Conservation (phyloP, 2,797 vertebrate genomes). For the Champsocephalus esox region DNA sequence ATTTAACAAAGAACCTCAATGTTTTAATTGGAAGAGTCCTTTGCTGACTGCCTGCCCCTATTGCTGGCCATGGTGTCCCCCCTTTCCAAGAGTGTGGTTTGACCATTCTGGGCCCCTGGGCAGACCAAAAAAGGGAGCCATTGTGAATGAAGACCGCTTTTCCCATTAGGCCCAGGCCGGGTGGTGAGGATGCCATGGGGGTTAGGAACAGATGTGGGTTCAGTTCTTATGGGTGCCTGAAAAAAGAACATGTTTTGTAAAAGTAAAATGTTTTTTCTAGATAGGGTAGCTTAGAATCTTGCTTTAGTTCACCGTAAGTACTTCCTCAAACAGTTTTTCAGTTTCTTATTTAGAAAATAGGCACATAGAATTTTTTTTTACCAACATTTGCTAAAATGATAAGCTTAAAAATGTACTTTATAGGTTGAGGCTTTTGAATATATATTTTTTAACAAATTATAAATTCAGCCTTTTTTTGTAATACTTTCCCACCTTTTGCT, state of each 20-base stretch:
- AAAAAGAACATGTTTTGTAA: slow-evolving; percentile 82
- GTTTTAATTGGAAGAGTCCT: slow-evolving; percentile 99
- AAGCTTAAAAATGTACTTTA: slow-evolving; percentile 36
- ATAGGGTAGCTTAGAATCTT: slow-evolving; percentile 84
- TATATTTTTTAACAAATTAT: slow-evolving; percentile 30
- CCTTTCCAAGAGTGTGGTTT: slow-evolving; percentile 97
- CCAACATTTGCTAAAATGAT: slow-evolving; percentile 31
- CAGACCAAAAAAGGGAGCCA: slow-evolving; percentile 97
- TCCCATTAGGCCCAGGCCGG: slow-evolving; percentile 95
- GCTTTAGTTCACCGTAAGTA: slow-evolving; percentile 91
- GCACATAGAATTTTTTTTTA: slow-evolving; percentile 36
- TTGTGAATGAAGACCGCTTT: slow-evolving; percentile 95
- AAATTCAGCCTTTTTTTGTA: not conserved
- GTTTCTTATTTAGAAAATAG: slow-evolving; percentile 39
- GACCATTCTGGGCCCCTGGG: slow-evolving; percentile 97
- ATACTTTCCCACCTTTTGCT: slow-evolving; percentile 50
- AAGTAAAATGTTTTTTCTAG: slow-evolving; percentile 86
- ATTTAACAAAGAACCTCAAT: slow-evolving; percentile 97
- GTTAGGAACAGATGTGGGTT: slow-evolving; percentile 96
- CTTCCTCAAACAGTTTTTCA: slow-evolving; percentile 78
- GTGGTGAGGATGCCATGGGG: slow-evolving; percentile 97
- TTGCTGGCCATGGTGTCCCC: slow-evolving; percentile 97
- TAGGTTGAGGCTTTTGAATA: slow-evolving; percentile 41
- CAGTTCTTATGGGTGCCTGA: slow-evolving; percentile 95
- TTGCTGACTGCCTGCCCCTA: slow-evolving; percentile 96